phyloP scores from a whole-genome alignment of 2,888 invertebrate genomes.

The Ctenicera cuprea region DNA sequence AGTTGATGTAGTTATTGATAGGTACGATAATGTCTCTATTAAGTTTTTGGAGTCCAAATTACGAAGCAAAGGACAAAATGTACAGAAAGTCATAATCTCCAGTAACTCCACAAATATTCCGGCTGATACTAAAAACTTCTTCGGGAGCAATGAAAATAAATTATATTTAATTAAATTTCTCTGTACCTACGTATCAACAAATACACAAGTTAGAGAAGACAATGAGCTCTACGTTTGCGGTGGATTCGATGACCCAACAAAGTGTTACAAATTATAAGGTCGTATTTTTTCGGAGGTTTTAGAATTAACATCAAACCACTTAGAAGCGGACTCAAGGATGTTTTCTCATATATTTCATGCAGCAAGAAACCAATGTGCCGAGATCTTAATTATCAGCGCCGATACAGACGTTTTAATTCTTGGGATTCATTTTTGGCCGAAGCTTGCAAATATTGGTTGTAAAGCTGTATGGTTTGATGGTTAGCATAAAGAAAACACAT shows the following conservation, averaged over 20 bases:
- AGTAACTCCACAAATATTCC: constrained; percentile 55
- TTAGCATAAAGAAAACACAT: constrained; percentile 9
- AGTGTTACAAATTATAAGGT: constrained; percentile 53
- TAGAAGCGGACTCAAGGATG: constrained; percentile 58
- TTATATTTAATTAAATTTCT: constrained; percentile 57
- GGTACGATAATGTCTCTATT: constrained; percentile 49
- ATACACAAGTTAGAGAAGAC: constrained; percentile 53
- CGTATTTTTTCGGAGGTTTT: constrained; percentile 55
- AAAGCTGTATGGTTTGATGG: constrained; percentile 45
- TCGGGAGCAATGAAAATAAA: constrained; percentile 55
- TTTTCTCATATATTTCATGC: constrained; percentile 59
- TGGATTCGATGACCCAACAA: constrained; percentile 49
- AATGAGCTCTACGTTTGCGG: constrained; percentile 40
- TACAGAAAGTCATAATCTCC: constrained; percentile 57
- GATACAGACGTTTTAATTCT: constrained; percentile 60
- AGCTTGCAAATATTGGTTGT: constrained; percentile 52
- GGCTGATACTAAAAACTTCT: constrained; percentile 55
- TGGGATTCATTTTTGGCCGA: constrained; percentile 58
- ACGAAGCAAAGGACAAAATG: constrained; percentile 57
- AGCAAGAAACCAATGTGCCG: constrained; percentile 54
- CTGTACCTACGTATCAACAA: constrained; percentile 44
- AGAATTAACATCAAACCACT: constrained; percentile 58
- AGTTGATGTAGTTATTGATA: constrained; percentile 39
- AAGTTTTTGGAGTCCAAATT: constrained; percentile 55
- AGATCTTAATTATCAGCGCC: constrained; percentile 56